Conservation (phyloP, 2,113 vertebrate species). For the Typhlomys cinereus region DNA sequence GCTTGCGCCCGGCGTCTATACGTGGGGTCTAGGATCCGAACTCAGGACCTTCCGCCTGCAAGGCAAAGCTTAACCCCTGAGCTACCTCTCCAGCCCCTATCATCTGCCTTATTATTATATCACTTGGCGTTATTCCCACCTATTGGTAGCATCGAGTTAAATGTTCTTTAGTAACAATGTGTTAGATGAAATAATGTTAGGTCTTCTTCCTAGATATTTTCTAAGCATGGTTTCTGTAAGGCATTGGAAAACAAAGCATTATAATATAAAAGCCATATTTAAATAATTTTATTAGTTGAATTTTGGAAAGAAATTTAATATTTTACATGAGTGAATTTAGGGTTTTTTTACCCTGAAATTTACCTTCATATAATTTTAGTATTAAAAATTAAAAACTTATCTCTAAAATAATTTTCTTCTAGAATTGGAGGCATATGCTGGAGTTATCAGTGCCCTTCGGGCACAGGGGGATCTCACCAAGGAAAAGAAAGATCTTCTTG, state of each 20-base stretch:
- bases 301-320: slow-evolving; percentile 64
- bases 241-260: not conserved
- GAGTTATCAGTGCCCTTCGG: slow-evolving; percentile 97
- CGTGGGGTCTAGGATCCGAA: too few species aligned
- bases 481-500: slow-evolving; percentile 98
- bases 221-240: slow-evolving; percentile 2
- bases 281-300: slow-evolving; percentile 37
- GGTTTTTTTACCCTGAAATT: slow-evolving; percentile 51
- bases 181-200: slow-evolving; percentile 11
- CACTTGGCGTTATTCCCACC: slow-evolving; percentile 6
- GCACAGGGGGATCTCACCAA: slow-evolving; percentile 98
- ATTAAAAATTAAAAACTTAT: slow-evolving; percentile 62
- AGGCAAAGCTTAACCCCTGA: too few species aligned
- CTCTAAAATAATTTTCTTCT: slow-evolving; percentile 78
- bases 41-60: too few species aligned
- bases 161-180: slow-evolving; percentile 43
- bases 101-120: not conserved
- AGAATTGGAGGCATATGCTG: slow-evolving; percentile 99
- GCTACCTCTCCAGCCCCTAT: too few species aligned
- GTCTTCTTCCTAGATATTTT: slow-evolving; percentile 50
- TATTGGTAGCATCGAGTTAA: slow-evolving; percentile 41
- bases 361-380: slow-evolving; percentile 30
- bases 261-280: slow-evolving; percentile 52
- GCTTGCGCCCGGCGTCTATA: too few species aligned
- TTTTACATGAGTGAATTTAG: slow-evolving; percentile 48